Evolutionary conservation across 2,797 vertebrate genomes (phyloP).

Genomic region (Xenops minutus): DNA sequence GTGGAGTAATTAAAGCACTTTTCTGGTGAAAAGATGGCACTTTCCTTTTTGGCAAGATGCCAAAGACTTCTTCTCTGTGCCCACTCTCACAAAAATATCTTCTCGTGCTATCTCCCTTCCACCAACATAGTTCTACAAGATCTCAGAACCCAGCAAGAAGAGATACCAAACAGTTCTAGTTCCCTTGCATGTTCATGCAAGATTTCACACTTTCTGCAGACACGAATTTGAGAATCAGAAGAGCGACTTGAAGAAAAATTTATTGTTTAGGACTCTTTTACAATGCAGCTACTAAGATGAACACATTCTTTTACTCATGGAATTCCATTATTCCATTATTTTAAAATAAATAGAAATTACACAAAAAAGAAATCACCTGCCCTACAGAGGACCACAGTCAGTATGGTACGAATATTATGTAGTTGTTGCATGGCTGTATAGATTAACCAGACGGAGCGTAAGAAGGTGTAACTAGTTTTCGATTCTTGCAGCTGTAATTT

Average conservation of each 20-base stretch:
- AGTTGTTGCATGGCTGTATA: background rate
- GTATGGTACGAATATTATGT: background rate
- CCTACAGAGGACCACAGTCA: rapidly evolving
- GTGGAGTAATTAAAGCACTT: background rate
- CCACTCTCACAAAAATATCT: background rate
- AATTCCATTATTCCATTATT: background rate
- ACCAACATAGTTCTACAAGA: background rate
- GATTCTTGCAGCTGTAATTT: background rate
- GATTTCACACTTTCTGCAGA: background rate
- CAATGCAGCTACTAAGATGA: background rate
- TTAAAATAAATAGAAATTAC: background rate
- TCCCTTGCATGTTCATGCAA: background rate
- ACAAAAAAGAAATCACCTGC: background rate
- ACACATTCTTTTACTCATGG: background rate
- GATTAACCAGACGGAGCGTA: background rate
- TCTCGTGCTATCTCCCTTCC: background rate
- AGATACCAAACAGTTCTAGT: background rate
- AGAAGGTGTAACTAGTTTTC: background rate
- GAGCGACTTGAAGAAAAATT: background rate
- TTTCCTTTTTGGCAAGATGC: background rate
- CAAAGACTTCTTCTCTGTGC: background rate
- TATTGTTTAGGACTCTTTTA: background rate
- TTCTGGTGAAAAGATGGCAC: background rate
- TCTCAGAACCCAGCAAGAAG: background rate
- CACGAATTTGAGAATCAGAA: background rate